Percentiles rank a stretch among this genome's conserved stretches.
These are phyloP conservation scores for Brachyhypopomus gauderio DNA, from an alignment of 2,113 vertebrate species.

Conservation along the genomic window DNA sequence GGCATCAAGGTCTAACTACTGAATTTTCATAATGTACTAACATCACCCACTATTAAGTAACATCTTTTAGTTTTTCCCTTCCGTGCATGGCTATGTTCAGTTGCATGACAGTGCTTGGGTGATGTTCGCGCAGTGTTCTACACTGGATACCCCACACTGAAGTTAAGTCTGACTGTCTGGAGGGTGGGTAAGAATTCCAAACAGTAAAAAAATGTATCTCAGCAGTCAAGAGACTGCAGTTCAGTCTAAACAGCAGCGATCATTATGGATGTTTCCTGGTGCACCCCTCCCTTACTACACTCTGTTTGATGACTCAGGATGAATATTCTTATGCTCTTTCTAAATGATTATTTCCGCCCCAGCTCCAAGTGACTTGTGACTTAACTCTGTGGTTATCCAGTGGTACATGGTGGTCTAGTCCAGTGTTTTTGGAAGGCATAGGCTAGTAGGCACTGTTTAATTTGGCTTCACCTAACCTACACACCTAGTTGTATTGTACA, in stretches of 20 bases:
- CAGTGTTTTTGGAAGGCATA: conserved; percentile 66
- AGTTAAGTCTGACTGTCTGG: conserved; percentile 47
- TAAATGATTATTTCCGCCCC: conserved; percentile 42
- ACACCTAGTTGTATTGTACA: conserved; percentile 37
- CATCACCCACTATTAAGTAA: conserved; percentile 29
- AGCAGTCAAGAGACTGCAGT: conserved; percentile 39
- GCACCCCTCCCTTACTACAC: conserved; percentile 15
- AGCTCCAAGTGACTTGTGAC: conserved; percentile 45
- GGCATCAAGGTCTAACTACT: conserved; percentile 16
- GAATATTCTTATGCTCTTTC: conserved; percentile 37
- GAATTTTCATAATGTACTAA: conserved; percentile 42
- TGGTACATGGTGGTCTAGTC: conserved; percentile 60
- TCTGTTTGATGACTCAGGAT: conserved; percentile 38
- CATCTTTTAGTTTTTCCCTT: conserved; percentile 21
- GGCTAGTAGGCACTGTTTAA: conserved; percentile 53
- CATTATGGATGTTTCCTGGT: conserved; percentile 30
- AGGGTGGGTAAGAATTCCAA: conserved; percentile 46
- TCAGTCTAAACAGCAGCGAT: conserved; percentile 27
- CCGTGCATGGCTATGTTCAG: conserved; percentile 52
- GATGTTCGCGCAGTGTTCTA: conserved; percentile 53
- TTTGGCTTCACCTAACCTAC: conserved; percentile 33
- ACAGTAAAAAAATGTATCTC: conserved; percentile 9
- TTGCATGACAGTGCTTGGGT: conserved; percentile 58
- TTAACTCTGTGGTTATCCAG: conserved; percentile 57
- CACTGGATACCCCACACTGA: conserved; percentile 54